Conservation (phyloP, 2,113 vertebrate species). For the Petrocephalus microphthalmus region DNA sequence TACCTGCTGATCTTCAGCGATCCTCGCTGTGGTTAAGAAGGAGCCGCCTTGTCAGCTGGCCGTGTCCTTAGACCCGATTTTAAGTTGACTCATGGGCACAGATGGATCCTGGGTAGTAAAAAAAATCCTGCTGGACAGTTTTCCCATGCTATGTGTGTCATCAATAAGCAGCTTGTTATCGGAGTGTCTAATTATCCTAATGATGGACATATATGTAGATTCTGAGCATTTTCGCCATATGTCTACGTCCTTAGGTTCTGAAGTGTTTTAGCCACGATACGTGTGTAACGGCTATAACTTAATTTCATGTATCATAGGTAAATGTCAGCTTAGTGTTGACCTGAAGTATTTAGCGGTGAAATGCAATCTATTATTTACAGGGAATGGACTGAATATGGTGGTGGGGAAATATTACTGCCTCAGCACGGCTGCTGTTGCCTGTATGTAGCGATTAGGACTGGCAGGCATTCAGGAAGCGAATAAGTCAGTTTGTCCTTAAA, state of each 20-base stretch:
- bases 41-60: not conserved
- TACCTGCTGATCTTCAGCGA: not conserved
- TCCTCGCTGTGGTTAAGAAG: not conserved
- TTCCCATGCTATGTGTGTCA: not conserved
- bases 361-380: not conserved
- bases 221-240: not conserved
- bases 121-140: not conserved
- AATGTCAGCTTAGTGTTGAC: not conserved
- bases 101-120: not conserved
- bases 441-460: not conserved
- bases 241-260: not conserved
- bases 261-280: not conserved
- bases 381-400: not conserved
- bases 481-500: not conserved
- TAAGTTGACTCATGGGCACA: not conserved
- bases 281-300: not conserved
- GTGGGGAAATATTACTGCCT: not conserved
- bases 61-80: not conserved
- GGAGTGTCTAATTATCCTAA: not conserved
- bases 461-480: not conserved
- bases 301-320: not conserved
- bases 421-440: not conserved
- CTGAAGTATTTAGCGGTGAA: not conserved
- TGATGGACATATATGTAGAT: not conserved
- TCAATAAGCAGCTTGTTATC: not conserved